Base-by-base conservation (phyloP, 2,113 vertebrate genomes). In the Malaclemys terrapin region DNA sequence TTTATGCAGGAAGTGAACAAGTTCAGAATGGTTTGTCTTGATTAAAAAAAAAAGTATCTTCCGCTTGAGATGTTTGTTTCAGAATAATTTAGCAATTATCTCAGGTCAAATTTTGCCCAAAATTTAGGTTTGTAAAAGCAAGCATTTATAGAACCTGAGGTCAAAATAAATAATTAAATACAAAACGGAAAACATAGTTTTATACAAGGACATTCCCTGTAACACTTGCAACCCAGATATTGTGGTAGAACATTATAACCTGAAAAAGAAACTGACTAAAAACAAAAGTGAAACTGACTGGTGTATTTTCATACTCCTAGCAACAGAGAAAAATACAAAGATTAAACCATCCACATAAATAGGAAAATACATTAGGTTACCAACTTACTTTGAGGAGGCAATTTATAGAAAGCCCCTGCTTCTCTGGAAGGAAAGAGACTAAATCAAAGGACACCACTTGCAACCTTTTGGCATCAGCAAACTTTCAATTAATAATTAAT, bases 321-420 rank as follows among this genome's bases (percentile, higher is more conserved):
- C 14, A 69, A 2, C 72, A 17, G 13, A 12, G 1, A n/a, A 29
- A 59, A 31, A 24, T 8, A 8, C 0, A 49, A 0, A 25, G 6
- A 65, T 27, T 0, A 0, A 80, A 42, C 0, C 0, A 87, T 45
- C 0, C 20, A 80, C 45, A 45, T 0, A 13, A 2, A 42, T 0
- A 54, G 4, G 1, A n/a, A 65, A 65, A 65, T 35, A 65, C 16
- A 65, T 65, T 65, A 35, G 31, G 31, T 65, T 65, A n/a, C 29
- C 62, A 17, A 65, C 16, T 65, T 65, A n/a, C 29, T 13, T 65
- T 65, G 31, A 65, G 16, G 31, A 19, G 62, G 62, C 14, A 65
- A 65, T 65, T 14, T 62, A 35, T 8, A 62, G 31, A 35, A 82
- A 85, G 10, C 3, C 72, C 17, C 69, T 29, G n/a, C 5, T 90